Evolutionary conservation across 2,797 vertebrate species (phyloP), one percentile per base, ranked within the genome.

Genomic region (Scarus forsteni): DNA sequence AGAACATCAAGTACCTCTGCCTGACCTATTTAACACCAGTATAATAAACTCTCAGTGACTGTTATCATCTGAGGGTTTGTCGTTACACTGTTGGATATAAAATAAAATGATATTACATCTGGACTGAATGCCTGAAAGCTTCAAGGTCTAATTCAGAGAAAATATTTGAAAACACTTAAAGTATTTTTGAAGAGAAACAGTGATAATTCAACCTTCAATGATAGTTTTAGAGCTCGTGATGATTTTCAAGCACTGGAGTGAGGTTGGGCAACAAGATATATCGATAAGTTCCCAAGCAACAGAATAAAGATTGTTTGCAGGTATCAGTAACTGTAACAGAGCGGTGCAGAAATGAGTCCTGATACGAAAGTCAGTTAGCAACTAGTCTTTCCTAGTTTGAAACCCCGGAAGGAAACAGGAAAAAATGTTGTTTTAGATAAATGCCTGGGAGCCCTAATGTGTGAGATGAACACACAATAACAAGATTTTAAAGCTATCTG

Each of bases 1-100:
- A 77, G 79, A 80, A 82, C 68, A 74, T 82, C 59, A 74, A 79
- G 68, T 67, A 67, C 80, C 74, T 70, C 64, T 44, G 62, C 55
- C 66, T 65, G 86, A 64, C 70, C 84, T 73, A 58, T 87, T 87
- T 86, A 87, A 85, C 81, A 60, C 49, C 15, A 64, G 68, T 69
- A 58, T 55, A 80, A 83, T 83, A 83, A 79, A 85, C 42, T 52
- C 43, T 50, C 38, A 15, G 55, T 12, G 68, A 73, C 44, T 60
- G 62, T 8, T 67, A 65, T 76, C 79, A 52, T 78, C 74, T 44
- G 7, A 61, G 53, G 44, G 71, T 27, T 76, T 45, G 19, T 59
- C 2, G 1, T 56, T 63, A 73, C 80, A 70, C 44, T 36, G 45
- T 51, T 65, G 53, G 38, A 76, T 76, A 38, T 15, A 16, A 66